Conservation (phyloP, 2,888 invertebrate species). For the Melinaea marsaeus region DNA sequence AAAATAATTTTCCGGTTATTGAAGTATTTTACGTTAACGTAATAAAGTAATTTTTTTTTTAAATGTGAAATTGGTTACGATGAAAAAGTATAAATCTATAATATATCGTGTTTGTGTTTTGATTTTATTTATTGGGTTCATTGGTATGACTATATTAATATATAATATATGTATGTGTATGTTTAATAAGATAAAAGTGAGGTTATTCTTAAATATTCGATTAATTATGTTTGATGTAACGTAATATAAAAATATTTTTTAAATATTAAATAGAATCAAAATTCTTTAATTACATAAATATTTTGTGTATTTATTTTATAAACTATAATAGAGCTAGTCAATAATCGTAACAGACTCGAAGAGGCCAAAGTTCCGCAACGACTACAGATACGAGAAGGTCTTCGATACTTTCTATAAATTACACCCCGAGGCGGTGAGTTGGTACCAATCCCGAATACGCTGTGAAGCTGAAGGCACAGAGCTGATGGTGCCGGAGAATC, state of each 20-base stretch:
- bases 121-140: slow-evolving; percentile 16
- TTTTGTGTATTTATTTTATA: neutral
- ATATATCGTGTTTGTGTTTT: slow-evolving; percentile 15
- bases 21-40: slow-evolving; percentile 8
- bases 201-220: too few relatives aligned
- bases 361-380: slow-evolving; percentile 46
- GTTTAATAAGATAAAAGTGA: too few relatives aligned
- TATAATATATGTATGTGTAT: neutral
- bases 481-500: slow-evolving; percentile 43
- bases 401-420: slow-evolving; percentile 50
- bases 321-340: slow-evolving; percentile 18
- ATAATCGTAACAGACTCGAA: slow-evolving; percentile 34
- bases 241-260: too few relatives aligned
- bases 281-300: too few relatives aligned
- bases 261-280: too few relatives aligned
- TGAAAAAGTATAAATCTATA: slow-evolving; percentile 17
- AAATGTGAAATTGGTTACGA: slow-evolving; percentile 17
- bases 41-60: neutral
- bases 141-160: slow-evolving; percentile 16
- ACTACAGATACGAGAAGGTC: slow-evolving; percentile 50
- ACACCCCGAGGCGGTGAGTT: slow-evolving; percentile 38
- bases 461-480: slow-evolving; percentile 48
- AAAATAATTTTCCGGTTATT: slow-evolving; percentile 28
- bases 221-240: too few relatives aligned
- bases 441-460: slow-evolving; percentile 44